phyloP scores from a whole-genome alignment of 2,113 vertebrate genomes.

The Baryphthengus martii region DNA sequence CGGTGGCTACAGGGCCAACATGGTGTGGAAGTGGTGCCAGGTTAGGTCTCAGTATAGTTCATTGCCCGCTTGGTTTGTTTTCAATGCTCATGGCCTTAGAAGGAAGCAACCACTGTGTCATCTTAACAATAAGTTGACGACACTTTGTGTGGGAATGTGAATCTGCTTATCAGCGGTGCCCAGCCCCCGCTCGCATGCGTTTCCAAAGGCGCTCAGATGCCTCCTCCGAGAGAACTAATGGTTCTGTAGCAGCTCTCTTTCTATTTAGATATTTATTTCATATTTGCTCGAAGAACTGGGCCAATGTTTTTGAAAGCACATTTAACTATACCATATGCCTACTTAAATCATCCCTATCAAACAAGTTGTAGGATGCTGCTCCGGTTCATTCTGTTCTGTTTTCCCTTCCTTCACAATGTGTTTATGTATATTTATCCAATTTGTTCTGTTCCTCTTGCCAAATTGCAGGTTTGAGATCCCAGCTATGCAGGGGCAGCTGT shows the following conservation, averaged over 20 bases:
- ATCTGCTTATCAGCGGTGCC: neutral
- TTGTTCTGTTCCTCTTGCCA: slow-evolving; percentile 71
- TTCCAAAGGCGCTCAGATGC: slow-evolving; percentile 17
- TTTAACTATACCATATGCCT: slow-evolving; percentile 82
- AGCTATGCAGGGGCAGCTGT: slow-evolving; percentile 69
- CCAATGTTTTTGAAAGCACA: slow-evolving; percentile 79
- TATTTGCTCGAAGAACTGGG: slow-evolving; percentile 71
- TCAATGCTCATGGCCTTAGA: neutral
- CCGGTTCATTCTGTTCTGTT: slow-evolving; percentile 75
- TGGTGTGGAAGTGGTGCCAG: neutral
- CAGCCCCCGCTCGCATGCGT: neutral
- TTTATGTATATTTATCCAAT: slow-evolving; percentile 77
- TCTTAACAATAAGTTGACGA: neutral
- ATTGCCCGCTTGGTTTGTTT: neutral
- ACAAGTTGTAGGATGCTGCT: slow-evolving; percentile 74
- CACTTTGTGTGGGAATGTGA: neutral
- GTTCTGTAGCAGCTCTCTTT: slow-evolving; percentile 11
- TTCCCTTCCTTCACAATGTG: slow-evolving; percentile 72
- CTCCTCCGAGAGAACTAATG: slow-evolving; percentile 33
- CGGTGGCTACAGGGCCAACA: neutral
- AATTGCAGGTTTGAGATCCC: slow-evolving; percentile 78
- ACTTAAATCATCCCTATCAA: slow-evolving; percentile 75
- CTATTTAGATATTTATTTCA: slow-evolving; percentile 66
- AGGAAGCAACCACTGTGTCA: neutral
- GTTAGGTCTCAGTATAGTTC: neutral